Base-by-base conservation (phyloP, 1,140 invertebrate species). In the Ceratitis capitata region DNA sequence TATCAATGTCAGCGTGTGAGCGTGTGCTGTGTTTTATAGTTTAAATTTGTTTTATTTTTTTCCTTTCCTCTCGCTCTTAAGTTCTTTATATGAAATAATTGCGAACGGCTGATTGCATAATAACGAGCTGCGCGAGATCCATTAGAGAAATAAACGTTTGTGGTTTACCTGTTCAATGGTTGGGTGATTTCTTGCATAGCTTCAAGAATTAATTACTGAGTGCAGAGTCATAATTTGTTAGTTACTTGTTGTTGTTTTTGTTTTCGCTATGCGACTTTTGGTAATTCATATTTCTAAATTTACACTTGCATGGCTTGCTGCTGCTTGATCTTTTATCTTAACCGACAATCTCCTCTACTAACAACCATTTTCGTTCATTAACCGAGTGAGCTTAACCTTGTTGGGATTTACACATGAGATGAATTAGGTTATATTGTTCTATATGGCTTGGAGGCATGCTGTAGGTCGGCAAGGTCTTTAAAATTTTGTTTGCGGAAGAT, bases 401-500 rank as follows among this genome's bases (percentile, higher is more conserved):
- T 19, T 14, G 2, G 9, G n/a, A 35, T 32, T 69, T 69, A 69
- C 32, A 35, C 61, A 69, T 69, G 16, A 3, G 29, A n/a, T 69
- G 7, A 69, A 69, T 39, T 2, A 69, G 32, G 32, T 69, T 39
- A 69, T 7, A 12, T 69, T 69, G 16, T 69, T 69, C 61, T 69
- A 32, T n/a, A n/a, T n/a, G n/a, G 12, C 56, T 35, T 35, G 32
- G 26, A 61, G 26, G 26, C 56, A 12, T 53, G 51, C 7, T 53
- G 51, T 53, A n/a, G 51, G 19, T 23, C 16, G 16, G 4, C 4
- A n/a, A 4, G 49, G 58, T 32, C 12, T 26, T 49, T 26, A 61
- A 26, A 39, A 35, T 74, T 74, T 42, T n/a, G 35, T 39, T 74
- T 74, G 64, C 64, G 64, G 64, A 74, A 74, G 64, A 56, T n/a